These are phyloP conservation scores for Hemichromis elongatus DNA, from an alignment of 2,113 vertebrate genomes.

Conservation along the genomic window DNA sequence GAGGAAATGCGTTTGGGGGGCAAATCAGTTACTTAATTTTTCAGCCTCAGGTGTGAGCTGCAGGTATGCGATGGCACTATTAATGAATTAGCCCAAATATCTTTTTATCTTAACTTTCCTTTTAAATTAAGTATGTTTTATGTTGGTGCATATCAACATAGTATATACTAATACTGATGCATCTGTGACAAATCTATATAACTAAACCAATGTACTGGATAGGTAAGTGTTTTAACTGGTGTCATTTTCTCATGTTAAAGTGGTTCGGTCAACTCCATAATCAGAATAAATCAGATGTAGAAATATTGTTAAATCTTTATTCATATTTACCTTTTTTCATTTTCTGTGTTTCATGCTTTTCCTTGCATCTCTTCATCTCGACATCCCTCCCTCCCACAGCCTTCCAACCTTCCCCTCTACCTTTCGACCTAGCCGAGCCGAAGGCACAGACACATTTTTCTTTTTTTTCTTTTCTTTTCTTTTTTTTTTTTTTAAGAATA, in stretches of 20 bases:
- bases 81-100: neutral
- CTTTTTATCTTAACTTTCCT: neutral
- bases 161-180: too few species aligned
- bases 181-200: neutral
- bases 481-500: conserved; percentile 40
- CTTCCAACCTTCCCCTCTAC: neutral
- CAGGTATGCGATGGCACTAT: neutral
- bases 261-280: neutral
- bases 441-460: conserved; percentile 46
- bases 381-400: neutral
- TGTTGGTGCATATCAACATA: neutral
- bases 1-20: neutral
- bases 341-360: neutral
- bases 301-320: neutral
- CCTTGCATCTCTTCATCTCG: neutral
- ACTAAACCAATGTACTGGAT: neutral
- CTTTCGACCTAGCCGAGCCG: conserved; percentile 14
- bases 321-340: neutral
- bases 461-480: too few species aligned
- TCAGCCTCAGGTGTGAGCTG: neutral
- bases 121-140: neutral
- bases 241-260: neutral
- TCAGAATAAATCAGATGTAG: neutral
- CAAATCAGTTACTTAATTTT: neutral
- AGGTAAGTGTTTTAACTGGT: neutral